Percentiles rank a stretch among this genome's conserved stretches.
Evolutionary conservation across 1,140 invertebrate species (phyloP).

Genomic region (Lerema accius): DNA sequence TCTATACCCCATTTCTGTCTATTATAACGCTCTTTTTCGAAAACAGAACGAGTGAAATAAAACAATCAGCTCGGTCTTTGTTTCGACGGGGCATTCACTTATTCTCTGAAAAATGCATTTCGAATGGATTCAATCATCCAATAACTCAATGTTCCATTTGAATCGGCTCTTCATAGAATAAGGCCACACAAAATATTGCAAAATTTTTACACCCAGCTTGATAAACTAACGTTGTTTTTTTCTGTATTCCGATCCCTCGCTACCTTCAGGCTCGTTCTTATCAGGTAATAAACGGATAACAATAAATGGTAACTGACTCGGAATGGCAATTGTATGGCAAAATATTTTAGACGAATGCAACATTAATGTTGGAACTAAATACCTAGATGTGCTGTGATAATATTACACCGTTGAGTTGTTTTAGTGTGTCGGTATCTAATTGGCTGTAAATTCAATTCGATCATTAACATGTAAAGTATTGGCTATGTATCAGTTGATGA

Average conservation of each 20-base stretch:
- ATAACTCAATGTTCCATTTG: conserved; percentile 17
- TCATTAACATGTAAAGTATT: conserved; percentile 40
- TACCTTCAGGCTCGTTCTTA: conserved; percentile 88
- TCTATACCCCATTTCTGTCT: conserved; percentile 41
- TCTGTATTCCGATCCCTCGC: conserved; percentile 82
- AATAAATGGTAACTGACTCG: conserved; percentile 69
- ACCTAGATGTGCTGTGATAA: conserved; percentile 69
- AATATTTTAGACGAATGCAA: conserved; percentile 78
- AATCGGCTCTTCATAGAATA: conserved; percentile 28
- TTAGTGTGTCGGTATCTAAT: conserved; percentile 46
- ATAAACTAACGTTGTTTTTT: conserved; percentile 76
- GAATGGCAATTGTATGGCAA: conserved; percentile 80
- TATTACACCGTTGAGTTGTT: conserved; percentile 46
- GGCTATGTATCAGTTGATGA: conserved; percentile 39
- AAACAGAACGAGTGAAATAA: conserved; percentile 23
- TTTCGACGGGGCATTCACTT: conserved; percentile 24
- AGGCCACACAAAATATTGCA: conserved; percentile 29
- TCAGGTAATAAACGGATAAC: conserved; percentile 87
- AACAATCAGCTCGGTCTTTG: conserved; percentile 15
- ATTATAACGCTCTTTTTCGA: conserved; percentile 18
- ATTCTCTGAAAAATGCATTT: conserved; percentile 36
- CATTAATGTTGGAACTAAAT: conserved; percentile 55
- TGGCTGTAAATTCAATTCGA: conserved; percentile 61
- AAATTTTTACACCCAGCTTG: conserved; percentile 56
- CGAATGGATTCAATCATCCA: conserved; percentile 23